A percentile compares a stretch with the other conserved stretches of the same genome.
Conservation (phyloP, 2,113 vertebrate species). For the Poecile atricapillus region DNA sequence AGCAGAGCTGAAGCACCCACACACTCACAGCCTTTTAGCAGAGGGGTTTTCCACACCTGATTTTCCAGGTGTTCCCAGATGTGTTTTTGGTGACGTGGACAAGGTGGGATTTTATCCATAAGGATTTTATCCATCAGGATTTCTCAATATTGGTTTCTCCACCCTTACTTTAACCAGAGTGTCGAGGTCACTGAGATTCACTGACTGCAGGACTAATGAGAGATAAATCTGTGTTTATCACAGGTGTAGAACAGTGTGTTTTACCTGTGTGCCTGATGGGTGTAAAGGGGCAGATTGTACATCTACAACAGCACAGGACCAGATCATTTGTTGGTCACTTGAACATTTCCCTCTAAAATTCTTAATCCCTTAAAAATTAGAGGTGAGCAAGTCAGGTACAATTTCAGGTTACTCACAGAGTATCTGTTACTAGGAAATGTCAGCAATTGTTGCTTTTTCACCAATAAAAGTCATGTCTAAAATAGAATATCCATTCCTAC, state of each 20-base stretch:
- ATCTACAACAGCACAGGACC: not conserved
- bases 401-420: not conserved
- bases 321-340: not conserved
- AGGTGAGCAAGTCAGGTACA: not conserved
- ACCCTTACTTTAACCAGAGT: not conserved
- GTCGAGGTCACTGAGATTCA: not conserved
- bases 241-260: not conserved
- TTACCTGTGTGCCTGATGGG: not conserved
- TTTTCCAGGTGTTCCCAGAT: not conserved
- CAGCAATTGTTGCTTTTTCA: not conserved
- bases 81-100: not conserved
- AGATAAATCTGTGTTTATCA: not conserved
- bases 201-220: not conserved
- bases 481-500: not conserved
- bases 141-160: not conserved
- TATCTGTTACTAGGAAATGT: not conserved
- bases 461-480: fast-evolving
- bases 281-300: not conserved
- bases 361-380: not conserved
- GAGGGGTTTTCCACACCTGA: not conserved
- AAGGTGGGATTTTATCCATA: not conserved
- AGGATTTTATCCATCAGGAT: not conserved
- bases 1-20: not conserved
- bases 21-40: not conserved
- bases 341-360: not conserved